Base-by-base conservation (phyloP, 1,140 invertebrate species). In the Armadillidium nasatum region DNA sequence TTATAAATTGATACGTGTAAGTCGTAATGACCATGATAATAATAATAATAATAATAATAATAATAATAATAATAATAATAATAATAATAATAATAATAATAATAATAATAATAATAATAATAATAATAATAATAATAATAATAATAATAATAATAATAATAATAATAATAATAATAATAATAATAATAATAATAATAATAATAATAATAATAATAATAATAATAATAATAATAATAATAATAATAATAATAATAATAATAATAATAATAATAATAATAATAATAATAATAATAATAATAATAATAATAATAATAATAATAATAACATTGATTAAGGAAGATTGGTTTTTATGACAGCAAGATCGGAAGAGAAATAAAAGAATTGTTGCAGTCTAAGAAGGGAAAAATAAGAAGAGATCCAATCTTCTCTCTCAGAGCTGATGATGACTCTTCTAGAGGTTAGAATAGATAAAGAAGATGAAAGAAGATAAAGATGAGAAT, bases 41-140 rank as follows among this genome's bases (percentile, higher is more conserved):
- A 7, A 60, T 60, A 60, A 60, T 60, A 60, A 60, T 60, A 60
- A 60, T 60, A 60, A 60, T 60, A 7, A 60, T 60, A 60, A 60
- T 60, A 60, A 60, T 60, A 60, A 60, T 60, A 60, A 60, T 60
- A 60, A 60, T 60, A 60, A 60, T 60, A 60, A 60, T 60, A 60
- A 60, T 60, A 60, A 60, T 60, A 60, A 60, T 60, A 60, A 60
- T 60, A 60, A 60, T 60, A 21, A 60, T 60, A 60, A 60, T 60
- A 60, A 60, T 60, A 60, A 60, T 60, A 60, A 60, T 60, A 60
- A 60, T 60, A 60, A 60, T 21, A 60, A 60, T 21, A 60, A 60
- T 60, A 60, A 60, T 60, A 60, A 60, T 60, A 60, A 60, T 60
- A 7, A 60, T 60, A 60, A 60, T 60, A 7, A 60, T 60, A 60